A percentile compares a stretch with the other conserved stretches of the same genome.
Conservation (phyloP, 2,888 invertebrate species). For the Acholoe squamosa region DNA sequence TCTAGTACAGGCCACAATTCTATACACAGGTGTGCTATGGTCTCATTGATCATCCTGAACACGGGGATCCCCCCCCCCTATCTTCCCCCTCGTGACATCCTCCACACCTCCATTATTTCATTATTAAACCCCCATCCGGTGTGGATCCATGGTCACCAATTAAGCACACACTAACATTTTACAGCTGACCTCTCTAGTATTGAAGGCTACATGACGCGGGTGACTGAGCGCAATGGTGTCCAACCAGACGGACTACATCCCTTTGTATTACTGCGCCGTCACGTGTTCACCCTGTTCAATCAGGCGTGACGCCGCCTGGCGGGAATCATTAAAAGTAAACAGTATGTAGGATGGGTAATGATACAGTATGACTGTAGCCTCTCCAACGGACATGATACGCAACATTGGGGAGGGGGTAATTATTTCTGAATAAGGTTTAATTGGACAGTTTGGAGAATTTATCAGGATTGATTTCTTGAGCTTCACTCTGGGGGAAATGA, state of each 20-base stretch:
- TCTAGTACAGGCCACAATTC: not conserved
- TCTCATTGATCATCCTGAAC: not conserved
- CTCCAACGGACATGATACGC: not conserved
- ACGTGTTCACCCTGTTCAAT: not conserved
- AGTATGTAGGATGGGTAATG: not conserved
- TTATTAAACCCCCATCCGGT: constrained; percentile 9
- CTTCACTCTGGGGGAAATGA: too few relatives aligned
- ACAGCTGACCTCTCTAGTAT: constrained; percentile 9
- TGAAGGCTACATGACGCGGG: constrained; percentile 6
- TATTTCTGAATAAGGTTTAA: not conserved
- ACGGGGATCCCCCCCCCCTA: not conserved
- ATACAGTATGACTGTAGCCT: not conserved
- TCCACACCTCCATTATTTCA: not conserved
- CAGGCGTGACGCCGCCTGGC: constrained; percentile 24
- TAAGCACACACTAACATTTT: not conserved
- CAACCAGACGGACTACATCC: not conserved
- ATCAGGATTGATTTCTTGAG: too few relatives aligned
- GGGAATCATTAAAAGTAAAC: not conserved
- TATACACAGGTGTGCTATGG: not conserved
- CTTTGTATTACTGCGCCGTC: not conserved
- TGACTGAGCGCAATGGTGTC: not conserved
- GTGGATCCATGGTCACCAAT: constrained; percentile 13
- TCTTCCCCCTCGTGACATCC: not conserved
- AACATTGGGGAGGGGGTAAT: not conserved
- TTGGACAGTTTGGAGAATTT: not conserved